Evolutionary conservation across 2,888 invertebrate genomes (phyloP), one percentile per base, ranked within the genome.

Genomic region (Dicyrtoma fusca): DNA sequence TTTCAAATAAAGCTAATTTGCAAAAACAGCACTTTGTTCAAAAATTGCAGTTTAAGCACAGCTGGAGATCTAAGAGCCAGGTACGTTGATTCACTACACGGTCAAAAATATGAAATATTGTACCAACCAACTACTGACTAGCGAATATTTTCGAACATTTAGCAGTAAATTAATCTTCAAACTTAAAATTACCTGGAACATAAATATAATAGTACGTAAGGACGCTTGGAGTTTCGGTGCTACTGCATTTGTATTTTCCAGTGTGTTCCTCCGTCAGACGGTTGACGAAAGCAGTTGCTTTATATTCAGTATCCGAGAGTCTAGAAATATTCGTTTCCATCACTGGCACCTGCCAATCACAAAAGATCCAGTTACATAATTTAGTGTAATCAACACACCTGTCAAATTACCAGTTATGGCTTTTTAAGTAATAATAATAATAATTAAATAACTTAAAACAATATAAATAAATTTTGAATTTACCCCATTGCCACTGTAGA

Each of bases 401-500:
- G 26, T n/a, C 6, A 62, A 25, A 62, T 11, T 62, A 34, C 34
- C 34, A 5, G 34, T 34, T 8, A 42, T 17, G 10, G 26, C 21
- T n/a, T 34, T 34, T 34, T 47, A 64, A 64, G 6, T n/a, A 47
- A 44, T 23, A 64, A n/a, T 25, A 64, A 47, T 64, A 64, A 47
- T 47, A 14, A 64, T 19, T 53, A 4, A 14, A 53, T 23, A 51
- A 65, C 19, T 63, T 13, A 13, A 13, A 57, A n/a, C n/a, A 45
- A 45, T 53, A 4, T 34, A 17, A 17, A 13, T 53, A 14, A 8
- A 53, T 21, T 23, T 53, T 42, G 6, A 51, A 42, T 72, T 74
- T 72, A 79, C 78, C 45, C 80, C 80, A 74, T 77, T 74, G 11
- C 80, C 80, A 23, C 68, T 72, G 61, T 80, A 80, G 21, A 80